Conservation (phyloP, 1,140 invertebrate genomes). For the Drosophila albomicans region DNA sequence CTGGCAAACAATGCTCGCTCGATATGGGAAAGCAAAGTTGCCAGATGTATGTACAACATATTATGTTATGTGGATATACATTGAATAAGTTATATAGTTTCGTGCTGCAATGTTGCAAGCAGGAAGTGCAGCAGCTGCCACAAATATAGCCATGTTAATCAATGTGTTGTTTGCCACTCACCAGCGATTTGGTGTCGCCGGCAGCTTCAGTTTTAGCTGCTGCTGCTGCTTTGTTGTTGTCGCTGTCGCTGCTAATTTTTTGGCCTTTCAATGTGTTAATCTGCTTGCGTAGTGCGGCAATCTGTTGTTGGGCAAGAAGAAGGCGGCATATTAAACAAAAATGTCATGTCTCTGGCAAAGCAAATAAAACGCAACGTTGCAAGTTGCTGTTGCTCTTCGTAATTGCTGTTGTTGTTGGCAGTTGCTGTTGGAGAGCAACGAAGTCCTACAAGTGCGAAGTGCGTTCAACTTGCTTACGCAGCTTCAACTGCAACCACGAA, state of each 20-base stretch:
- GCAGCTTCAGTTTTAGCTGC: not conserved
- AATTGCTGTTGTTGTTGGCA: not conserved
- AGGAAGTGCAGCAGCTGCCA: slow-evolving; percentile 5
- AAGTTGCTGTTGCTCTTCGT: not conserved
- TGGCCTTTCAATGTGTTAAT: slow-evolving; percentile 58
- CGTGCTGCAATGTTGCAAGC: slow-evolving; percentile 3
- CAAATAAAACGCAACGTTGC: not conserved
- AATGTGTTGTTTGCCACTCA: slow-evolving; percentile 54
- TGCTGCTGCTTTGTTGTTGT: slow-evolving; percentile 17
- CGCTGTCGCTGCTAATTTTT: slow-evolving; percentile 51
- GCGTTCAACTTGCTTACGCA: slow-evolving; percentile 18
- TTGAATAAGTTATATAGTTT: slow-evolving; percentile 1
- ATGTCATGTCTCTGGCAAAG: not conserved
- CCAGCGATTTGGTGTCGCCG: slow-evolving; percentile 46
- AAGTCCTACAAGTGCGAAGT: slow-evolving; percentile 54
- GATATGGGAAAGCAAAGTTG: slow-evolving; percentile 40
- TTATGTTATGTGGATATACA: slow-evolving; percentile 20
- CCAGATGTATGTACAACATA: slow-evolving; percentile 8
- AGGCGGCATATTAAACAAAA: slow-evolving; percentile 12
- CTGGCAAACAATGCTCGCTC: slow-evolving; percentile 36
- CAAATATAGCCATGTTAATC: slow-evolving; percentile 29
- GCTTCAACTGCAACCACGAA: slow-evolving; percentile 9
- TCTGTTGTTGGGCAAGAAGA: slow-evolving; percentile 54
- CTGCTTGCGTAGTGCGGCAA: slow-evolving; percentile 72
- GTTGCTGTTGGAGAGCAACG: slow-evolving; percentile 1